phyloP scores from a whole-genome alignment of 2,888 invertebrate genomes.

The Achlya flavicornis region DNA sequence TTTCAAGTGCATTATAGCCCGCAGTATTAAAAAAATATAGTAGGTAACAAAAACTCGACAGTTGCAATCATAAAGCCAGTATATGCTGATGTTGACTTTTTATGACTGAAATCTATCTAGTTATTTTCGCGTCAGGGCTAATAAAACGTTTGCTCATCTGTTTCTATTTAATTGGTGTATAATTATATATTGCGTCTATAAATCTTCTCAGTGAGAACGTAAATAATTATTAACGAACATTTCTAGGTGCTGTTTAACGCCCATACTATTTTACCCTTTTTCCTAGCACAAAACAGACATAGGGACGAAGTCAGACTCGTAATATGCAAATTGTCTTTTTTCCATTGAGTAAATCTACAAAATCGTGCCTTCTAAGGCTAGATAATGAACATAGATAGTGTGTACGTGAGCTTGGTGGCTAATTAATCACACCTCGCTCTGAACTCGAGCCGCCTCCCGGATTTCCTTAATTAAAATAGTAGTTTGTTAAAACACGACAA shows the following conservation, averaged over 20 bases:
- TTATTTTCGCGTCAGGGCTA: not conserved
- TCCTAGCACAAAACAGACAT: not conserved
- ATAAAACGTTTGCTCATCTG: not conserved
- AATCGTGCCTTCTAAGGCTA: conserved; percentile 68
- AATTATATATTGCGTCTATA: not conserved
- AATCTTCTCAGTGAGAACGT: conserved; percentile 2
- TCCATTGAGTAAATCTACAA: conserved; percentile 55
- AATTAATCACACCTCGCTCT: conserved; percentile 67
- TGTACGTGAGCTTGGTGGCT: conserved; percentile 59
- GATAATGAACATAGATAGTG: conserved; percentile 71
- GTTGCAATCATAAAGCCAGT: not conserved
- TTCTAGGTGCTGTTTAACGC: conserved; percentile 4
- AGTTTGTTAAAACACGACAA: conserved; percentile 38
- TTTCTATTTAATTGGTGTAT: not conserved
- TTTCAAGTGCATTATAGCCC: too few relatives aligned
- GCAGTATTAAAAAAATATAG: too few relatives aligned
- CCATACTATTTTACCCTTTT: not conserved
- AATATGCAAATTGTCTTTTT: conserved; percentile 57
- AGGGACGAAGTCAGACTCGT: conserved; percentile 21
- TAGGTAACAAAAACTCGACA: too few relatives aligned
- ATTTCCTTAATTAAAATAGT: conserved; percentile 69
- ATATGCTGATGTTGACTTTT: not conserved
- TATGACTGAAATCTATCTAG: not conserved
- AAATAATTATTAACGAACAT: conserved; percentile 6
- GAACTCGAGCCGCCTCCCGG: conserved; percentile 37